Evolutionary conservation across 2,888 invertebrate species (phyloP).

Genomic region (Caenorhabditis virilis): DNA sequence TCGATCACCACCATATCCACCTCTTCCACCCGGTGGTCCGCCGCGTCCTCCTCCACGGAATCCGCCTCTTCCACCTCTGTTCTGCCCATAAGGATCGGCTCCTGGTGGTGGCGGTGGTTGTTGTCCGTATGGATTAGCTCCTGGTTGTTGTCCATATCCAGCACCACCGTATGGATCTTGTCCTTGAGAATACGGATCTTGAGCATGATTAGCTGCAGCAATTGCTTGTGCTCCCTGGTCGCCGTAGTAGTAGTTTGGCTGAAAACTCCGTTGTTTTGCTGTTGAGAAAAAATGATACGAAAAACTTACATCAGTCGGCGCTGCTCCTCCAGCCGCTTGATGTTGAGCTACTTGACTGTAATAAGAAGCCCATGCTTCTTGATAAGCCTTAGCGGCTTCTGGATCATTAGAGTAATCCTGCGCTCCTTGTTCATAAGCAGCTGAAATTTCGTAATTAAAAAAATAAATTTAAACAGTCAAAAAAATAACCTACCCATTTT

Average conservation of each 20-base stretch:
- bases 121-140: constrained; percentile 22
- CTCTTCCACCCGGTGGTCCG: constrained; percentile 20
- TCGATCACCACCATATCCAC: constrained; percentile 33
- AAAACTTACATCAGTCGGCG: constrained; percentile 23
- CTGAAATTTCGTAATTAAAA: constrained; percentile 9
- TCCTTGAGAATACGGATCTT: constrained; percentile 27
- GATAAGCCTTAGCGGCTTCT: constrained; percentile 5
- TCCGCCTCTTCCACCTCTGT: constrained; percentile 13
- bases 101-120: constrained; percentile 5
- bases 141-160: constrained; percentile 19
- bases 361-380: constrained; percentile 20
- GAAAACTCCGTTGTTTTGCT: constrained; percentile 1
- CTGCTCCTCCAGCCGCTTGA: constrained; percentile 11
- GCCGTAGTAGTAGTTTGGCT: constrained; percentile 18
- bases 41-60: constrained; percentile 16
- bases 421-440: constrained; percentile 27
- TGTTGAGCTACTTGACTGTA: constrained; percentile 18
- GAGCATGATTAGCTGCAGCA: constrained; percentile 29
- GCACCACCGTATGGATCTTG: background rate
- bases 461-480: background rate
- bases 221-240: constrained; percentile 31
- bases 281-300: background rate
- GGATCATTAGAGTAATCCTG: constrained; percentile 9
- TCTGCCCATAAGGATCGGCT: constrained; percentile 16
- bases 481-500: too few relatives aligned